These are phyloP conservation scores for Aporophyla lueneburgensis DNA, from an alignment of 2,888 invertebrate genomes.

Conservation along the genomic window DNA sequence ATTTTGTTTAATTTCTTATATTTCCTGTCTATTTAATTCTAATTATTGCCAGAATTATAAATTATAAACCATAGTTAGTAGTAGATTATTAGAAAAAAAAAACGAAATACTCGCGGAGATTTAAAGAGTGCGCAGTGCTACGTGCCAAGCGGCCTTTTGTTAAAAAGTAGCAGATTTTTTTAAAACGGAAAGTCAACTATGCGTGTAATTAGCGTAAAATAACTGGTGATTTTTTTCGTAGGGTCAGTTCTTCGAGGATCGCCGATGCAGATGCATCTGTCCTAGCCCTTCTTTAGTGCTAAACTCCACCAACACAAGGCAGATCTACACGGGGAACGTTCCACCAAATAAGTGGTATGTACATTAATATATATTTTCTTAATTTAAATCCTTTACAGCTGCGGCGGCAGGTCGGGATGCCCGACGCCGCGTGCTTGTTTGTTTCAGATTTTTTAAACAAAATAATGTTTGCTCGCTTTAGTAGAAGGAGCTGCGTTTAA, in stretches of 20 bases:
- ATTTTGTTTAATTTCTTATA: not conserved
- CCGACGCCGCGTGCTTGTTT: not conserved
- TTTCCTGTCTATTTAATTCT: not conserved
- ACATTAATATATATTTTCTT: not conserved
- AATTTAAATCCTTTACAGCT: not conserved
- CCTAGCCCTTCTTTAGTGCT: conserved; percentile 93
- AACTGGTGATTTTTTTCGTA: conserved; percentile 21
- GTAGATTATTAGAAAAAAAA: not conserved
- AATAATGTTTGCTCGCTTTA: not conserved
- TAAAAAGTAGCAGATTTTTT: not conserved
- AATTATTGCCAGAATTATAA: not conserved
- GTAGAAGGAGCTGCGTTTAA: not conserved
- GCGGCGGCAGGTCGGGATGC: not conserved
- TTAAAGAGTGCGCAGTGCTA: not conserved
- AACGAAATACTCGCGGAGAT: not conserved
- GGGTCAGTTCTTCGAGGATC: conserved; percentile 92
- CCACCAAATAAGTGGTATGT: conserved; percentile 93
- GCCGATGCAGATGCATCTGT: conserved; percentile 95
- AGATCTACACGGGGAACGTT: conserved; percentile 94
- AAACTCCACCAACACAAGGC: conserved; percentile 86
- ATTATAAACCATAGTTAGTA: not conserved
- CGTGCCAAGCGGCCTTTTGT: not conserved
- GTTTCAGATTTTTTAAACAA: not conserved
- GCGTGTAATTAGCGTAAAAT: not conserved
- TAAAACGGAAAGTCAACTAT: not conserved